Evolutionary conservation across 2,113 vertebrate genomes (phyloP), one percentile per base, ranked within the genome.

Genomic region (Aegypius monachus): DNA sequence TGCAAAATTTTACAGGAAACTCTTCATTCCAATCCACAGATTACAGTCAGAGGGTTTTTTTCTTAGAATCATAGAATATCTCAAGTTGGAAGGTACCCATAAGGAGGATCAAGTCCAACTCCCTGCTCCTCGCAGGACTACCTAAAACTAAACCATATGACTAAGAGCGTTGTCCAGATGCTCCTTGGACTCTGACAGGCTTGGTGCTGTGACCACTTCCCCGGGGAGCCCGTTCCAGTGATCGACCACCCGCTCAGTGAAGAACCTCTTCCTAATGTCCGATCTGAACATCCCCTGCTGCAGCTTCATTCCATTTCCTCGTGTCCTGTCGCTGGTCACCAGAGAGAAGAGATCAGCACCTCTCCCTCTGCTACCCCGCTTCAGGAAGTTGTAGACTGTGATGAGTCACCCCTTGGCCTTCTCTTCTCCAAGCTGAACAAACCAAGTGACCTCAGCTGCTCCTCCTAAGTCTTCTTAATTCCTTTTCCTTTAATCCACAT

Each of bases 141-240:
- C 11, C 18, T 88, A 27, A 66, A 83, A 47, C 7, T 48, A 73
- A 66, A 15, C 5, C 5, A 38, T 34, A 16, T 55, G n/a, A 36
- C 22, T 61, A 19, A 48, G 6, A 42, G 6, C 1, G 1, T 23
- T 0, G 1, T 61, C 17, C 17, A 78, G 43, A 32, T 2, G 1
- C 10, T 53, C 11, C 10, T 29, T 34, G 26, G 55, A 66, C 31
- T 67, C 59, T 29, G n/a, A 48, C 13, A 79, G 26, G 18, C 5
- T 55, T 75, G 26, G 10, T 62, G 26, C 5, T 0, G 1, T 48
- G 26, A 62, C 6, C 4, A 2, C 10, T 62, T 55, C 22, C 17
- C 32, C 14, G 3, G 47, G 26, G n/a, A 68, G 6, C 21, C 47
- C 62, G 7, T 62, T 42, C 17, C 20, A 36, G 53, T 27, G 50